Percentiles rank a stretch among this genome's conserved stretches.
Conservation (phyloP, 1,140 invertebrate genomes). For the Geopemphigus sp. region DNA sequence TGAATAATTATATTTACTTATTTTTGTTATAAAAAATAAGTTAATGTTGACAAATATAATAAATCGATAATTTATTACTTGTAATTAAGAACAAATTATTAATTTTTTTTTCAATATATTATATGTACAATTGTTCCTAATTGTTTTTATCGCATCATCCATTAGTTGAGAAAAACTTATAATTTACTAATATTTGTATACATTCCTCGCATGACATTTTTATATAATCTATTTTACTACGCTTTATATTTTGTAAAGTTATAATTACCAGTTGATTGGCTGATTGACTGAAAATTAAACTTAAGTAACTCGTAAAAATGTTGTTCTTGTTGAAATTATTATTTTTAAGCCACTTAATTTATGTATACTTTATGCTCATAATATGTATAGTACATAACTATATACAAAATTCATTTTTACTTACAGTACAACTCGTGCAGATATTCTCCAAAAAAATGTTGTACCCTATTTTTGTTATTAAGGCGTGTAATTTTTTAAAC, state of each 20-base stretch:
- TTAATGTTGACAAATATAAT: slow-evolving; percentile 2
- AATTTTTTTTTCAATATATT: slow-evolving; percentile 16
- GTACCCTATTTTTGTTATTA: slow-evolving; percentile 24
- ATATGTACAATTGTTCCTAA: slow-evolving; percentile 42
- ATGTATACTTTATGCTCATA: not conserved
- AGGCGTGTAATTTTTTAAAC: slow-evolving; percentile 3
- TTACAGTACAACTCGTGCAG: slow-evolving; percentile 5
- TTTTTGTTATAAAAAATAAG: slow-evolving; percentile 31
- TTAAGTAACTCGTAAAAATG: slow-evolving; percentile 1
- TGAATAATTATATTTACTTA: slow-evolving; percentile 24
- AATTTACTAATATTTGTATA: slow-evolving; percentile 31
- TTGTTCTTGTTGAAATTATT: not conserved
- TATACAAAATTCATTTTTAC: not conserved
- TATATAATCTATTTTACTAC: slow-evolving; percentile 21
- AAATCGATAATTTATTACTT: slow-evolving; percentile 17
- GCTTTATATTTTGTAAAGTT: not conserved
- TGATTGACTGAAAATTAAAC: slow-evolving; percentile 24
- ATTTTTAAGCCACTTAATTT: slow-evolving; percentile 20
- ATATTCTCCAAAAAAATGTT: slow-evolving; percentile 17
- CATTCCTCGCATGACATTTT: slow-evolving; percentile 38
- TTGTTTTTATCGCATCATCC: not conserved
- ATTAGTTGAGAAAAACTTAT: not conserved
- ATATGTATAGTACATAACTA: not conserved
- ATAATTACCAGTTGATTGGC: not conserved
- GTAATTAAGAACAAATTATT: not conserved